Evolutionary conservation across 2,888 invertebrate species (phyloP), one percentile per base, ranked within the genome.

Genomic region (Temnothorax ravouxi): DNA sequence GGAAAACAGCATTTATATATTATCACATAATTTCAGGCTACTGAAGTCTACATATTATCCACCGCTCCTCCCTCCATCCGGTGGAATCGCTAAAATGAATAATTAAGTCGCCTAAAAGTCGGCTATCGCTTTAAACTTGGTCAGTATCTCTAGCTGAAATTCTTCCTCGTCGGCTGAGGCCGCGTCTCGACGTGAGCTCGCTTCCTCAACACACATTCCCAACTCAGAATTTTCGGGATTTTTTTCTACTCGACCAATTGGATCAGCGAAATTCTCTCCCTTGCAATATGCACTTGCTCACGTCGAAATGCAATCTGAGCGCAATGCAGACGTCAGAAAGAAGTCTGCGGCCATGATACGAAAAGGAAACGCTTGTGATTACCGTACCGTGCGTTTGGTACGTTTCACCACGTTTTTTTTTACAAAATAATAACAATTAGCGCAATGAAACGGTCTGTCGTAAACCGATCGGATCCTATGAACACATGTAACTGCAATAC

Each of bases 11-110:
- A 87, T 89, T 67, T 87, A 87, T 88, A 91, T 92, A 93, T 94
- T 80, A 93, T 94, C 94, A 94, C 93, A 94, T 94, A 92, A 93
- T 93, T 93, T 91, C 92, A 89, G 91, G 87, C 90, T 90, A 90
- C 90, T 84, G 79, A 80, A 83, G 80, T 82, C 86, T 88, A 85
- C 79, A 75, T 69, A 75, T 83, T 86, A 67, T 64, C 67, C 84
- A 74, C 80, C 76, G 0, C 29, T 29, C 21, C 52, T 9, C 9
- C 61, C 64, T 59, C 74, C 21, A 34, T 59, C 29, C 29, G 82
- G 64, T 81, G 71, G 47, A 71, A 79, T 86, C 81, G 64, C 86
- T 89, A 90, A 77, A 29, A 59, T 86, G 82, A 82, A 38, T 88
- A 83, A 54, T 84, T 90, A 85, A 86, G 64, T 88, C 83, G 81